A percentile compares a stretch with the other conserved stretches of the same genome.
phyloP scores from a whole-genome alignment of 2,113 vertebrate species.

The Glareola pratincola region DNA sequence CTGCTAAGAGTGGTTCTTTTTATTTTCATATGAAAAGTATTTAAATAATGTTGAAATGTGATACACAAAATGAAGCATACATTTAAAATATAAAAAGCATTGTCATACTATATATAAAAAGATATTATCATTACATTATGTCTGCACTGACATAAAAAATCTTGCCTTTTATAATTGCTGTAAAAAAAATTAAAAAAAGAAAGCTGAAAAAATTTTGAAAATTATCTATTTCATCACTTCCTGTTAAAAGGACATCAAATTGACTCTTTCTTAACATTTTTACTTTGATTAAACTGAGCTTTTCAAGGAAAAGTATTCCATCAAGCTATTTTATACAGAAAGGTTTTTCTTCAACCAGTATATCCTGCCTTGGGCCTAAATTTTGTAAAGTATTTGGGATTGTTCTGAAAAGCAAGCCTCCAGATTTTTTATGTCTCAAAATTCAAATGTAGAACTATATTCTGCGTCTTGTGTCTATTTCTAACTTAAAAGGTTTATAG shows the following conservation, averaged over 20 bases:
- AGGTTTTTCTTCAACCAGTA: neutral
- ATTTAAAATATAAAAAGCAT: neutral
- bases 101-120: neutral
- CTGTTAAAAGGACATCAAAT: neutral
- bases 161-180: neutral
- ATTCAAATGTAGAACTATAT: neutral
- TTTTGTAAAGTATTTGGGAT: neutral
- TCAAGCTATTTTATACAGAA: neutral
- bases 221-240: neutral
- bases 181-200: neutral
- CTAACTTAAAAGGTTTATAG: neutral
- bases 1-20: neutral
- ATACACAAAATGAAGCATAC: neutral
- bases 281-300: neutral
- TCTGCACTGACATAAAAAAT: neutral
- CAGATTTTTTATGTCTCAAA: neutral
- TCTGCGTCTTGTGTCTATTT: neutral
- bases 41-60: neutral
- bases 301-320: neutral
- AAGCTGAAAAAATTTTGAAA: neutral
- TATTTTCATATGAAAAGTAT: neutral
- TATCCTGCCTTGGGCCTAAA: neutral
- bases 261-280: neutral
- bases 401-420: neutral
- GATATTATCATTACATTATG: neutral